Conservation (phyloP, 2,888 invertebrate species). For the Ennomos fuscantarius region DNA sequence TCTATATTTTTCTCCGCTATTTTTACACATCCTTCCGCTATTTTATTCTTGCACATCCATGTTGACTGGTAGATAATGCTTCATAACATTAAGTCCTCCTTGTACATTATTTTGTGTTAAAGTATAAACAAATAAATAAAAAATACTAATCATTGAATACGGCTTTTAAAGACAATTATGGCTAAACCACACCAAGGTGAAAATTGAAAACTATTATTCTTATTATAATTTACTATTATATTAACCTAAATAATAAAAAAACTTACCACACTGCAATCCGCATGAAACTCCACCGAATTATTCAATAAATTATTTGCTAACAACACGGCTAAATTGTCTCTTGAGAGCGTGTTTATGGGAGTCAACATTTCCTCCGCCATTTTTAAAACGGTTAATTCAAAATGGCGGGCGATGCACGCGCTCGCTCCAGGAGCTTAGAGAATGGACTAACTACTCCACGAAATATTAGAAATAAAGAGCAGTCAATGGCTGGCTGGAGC, state of each 20-base stretch:
- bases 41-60: too few species aligned
- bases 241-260: neutral
- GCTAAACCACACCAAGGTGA: too few species aligned
- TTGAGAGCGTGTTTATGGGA: slow-evolving; percentile 62
- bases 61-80: too few species aligned
- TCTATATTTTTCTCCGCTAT: too few species aligned
- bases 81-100: too few species aligned
- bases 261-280: slow-evolving; percentile 57
- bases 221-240: too few species aligned
- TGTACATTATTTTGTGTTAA: too few species aligned
- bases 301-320: slow-evolving; percentile 68
- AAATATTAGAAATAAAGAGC: neutral
- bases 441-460: slow-evolving; percentile 21
- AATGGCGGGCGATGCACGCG: slow-evolving; percentile 29
- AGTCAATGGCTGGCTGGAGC: neutral
- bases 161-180: too few species aligned
- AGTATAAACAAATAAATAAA: too few species aligned
- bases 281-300: slow-evolving; percentile 59
- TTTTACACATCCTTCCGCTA: too few species aligned
- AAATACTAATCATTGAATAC: too few species aligned
- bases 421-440: slow-evolving; percentile 8
- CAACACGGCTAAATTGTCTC: slow-evolving; percentile 62
- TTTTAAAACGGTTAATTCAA: slow-evolving; percentile 37
- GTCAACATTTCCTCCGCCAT: slow-evolving; percentile 63
- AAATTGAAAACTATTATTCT: too few species aligned